Conservation (phyloP, 2,888 invertebrate species). For the Hoplodrina ambigua region DNA sequence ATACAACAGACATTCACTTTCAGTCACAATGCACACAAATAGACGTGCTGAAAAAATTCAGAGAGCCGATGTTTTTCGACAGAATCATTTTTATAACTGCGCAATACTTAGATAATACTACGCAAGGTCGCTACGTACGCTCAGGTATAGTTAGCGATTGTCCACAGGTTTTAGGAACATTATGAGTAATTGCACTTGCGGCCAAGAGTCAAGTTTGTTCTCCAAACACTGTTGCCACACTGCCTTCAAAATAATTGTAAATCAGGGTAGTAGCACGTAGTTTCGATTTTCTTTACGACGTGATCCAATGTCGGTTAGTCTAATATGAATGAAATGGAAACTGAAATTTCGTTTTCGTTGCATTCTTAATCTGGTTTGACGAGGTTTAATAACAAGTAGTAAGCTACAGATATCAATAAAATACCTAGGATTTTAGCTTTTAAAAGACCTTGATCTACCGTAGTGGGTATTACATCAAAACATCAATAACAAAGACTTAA, state of each 20-base stretch:
- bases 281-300: conserved; percentile 21
- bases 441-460: conserved; percentile 19
- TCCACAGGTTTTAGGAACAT: conserved; percentile 50
- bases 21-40: conserved; percentile 45
- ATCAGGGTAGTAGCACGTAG: background rate
- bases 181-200: conserved; percentile 51
- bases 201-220: conserved; percentile 50
- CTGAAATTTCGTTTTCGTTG: conserved; percentile 27
- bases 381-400: background rate
- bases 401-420: background rate
- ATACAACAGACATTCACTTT: conserved; percentile 51
- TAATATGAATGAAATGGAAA: conserved; percentile 22
- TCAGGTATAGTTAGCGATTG: conserved; percentile 48
- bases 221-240: conserved; percentile 35
- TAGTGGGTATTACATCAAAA: conserved; percentile 22
- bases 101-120: conserved; percentile 65
- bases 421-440: background rate
- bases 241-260: conserved; percentile 7
- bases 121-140: conserved; percentile 54
- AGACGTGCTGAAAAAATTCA: conserved; percentile 46
- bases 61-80: conserved; percentile 49
- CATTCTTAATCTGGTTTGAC: conserved; percentile 18
- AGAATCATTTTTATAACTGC: conserved; percentile 60
- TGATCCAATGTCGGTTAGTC: conserved; percentile 15
- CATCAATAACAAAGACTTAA: conserved; percentile 17